Evolutionary conservation across 2,888 invertebrate genomes (phyloP), one percentile per base, ranked within the genome.

Genomic region (Idaea dimidiata): DNA sequence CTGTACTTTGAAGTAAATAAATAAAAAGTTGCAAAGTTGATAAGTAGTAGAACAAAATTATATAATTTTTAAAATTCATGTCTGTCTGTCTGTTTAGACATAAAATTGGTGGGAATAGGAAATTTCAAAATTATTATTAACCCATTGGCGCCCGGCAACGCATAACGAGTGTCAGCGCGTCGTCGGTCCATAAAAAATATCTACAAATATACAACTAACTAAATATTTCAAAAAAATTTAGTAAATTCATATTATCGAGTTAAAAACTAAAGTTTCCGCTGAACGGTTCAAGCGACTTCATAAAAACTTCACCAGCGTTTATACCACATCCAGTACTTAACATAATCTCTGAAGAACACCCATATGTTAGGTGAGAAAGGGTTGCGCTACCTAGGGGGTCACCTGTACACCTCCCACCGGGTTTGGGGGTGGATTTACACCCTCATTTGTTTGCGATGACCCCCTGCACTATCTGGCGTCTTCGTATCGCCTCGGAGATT

Each of bases 361-460:
- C 89, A 88, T 89, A 91, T 84, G 91, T 89, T 90, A 89, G 85
- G 87, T 82, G 88, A 89, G 89, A 89, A 90, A 91, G 90, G 91
- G 90, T 90, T 89, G 85, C 82, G 79, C 83, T 86, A 88, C 88
- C 88, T 86, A 83, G 72, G 77, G 80, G 76, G 81, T 74, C 67
- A 77, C 75, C 73, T 71, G 73, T 63, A 68, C 59, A 18, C 63
- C 60, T 60, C 66, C 59, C 17, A 58, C 67, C 74, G 70, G 67
- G 73, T 72, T 73, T 77, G 72, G 72, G 86, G 88, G 89, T 84
- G 93, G 93, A 93, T 93, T 94, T 93, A 94, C 93, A 91, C 91
- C 94, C 94, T 94, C 94, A 94, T 94, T 94, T 94, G 94, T 94
- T 94, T 94, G 94, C 93, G 93, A 94, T 94, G 94, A 94, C 94